Conservation (phyloP, 2,888 invertebrate species). For the Drymonia ruficornis region DNA sequence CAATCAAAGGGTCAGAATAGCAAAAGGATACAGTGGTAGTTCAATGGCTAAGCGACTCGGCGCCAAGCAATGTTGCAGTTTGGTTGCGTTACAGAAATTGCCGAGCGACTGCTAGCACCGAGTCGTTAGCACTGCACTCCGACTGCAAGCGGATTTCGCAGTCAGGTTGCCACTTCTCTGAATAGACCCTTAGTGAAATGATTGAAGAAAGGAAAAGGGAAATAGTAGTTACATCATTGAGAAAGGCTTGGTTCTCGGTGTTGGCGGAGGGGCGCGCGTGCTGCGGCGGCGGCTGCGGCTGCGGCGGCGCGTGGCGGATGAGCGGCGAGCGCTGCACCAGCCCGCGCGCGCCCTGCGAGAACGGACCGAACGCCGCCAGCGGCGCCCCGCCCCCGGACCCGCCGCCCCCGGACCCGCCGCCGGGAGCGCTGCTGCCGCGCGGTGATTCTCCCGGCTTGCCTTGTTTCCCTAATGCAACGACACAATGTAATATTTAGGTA, state of each 20-base stretch:
- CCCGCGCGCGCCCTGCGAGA: constrained; percentile 90
- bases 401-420: constrained; percentile 13
- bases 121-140: no score
- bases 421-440: constrained; percentile 13
- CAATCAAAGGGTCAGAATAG: no score
- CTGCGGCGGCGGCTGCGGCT: constrained; percentile 86
- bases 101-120: no score
- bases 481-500: background rate
- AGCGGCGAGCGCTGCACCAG: constrained; percentile 95
- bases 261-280: constrained; percentile 90
- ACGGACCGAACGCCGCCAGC: constrained; percentile 68
- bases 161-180: no score
- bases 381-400: constrained; percentile 26
- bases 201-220: no score
- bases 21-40: no score
- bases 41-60: no score
- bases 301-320: constrained; percentile 91
- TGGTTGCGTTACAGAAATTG: no score
- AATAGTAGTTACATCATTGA: constrained; percentile 91
- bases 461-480: constrained; percentile 59
- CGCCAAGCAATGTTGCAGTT: no score
- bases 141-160: no score
- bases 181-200: no score
- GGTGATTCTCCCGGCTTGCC: constrained; percentile 30
- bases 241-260: constrained; percentile 96